Evolutionary conservation across 1,140 invertebrate species (phyloP).

Genomic region (Diprion similis): DNA sequence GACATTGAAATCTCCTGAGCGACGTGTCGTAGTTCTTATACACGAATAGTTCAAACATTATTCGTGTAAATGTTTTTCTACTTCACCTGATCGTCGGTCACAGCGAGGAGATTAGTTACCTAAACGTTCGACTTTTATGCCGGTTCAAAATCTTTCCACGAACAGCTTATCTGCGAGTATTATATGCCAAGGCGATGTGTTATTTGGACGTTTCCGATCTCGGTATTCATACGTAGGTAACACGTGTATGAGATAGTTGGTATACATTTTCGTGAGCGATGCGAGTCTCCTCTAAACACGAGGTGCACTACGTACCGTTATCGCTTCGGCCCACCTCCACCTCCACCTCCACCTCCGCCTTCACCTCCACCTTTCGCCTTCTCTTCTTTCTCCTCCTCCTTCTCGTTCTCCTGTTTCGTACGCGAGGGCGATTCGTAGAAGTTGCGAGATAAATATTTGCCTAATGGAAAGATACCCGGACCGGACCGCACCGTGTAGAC

Average conservation of each 20-base stretch:
- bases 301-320: conserved; percentile 4
- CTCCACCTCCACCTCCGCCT: too few species aligned
- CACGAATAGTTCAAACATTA: neutral
- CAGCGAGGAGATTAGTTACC: neutral
- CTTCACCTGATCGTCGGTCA: neutral
- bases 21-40: neutral
- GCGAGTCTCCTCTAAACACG: neutral
- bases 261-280: neutral
- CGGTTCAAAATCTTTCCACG: conserved; percentile 5
- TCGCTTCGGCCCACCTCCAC: too few species aligned
- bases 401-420: too few species aligned
- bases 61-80: neutral
- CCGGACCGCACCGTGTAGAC: neutral
- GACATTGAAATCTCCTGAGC: too few species aligned
- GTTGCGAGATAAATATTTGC: neutral
- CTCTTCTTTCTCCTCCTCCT: too few species aligned
- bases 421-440: too few species aligned
- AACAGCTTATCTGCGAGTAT: neutral
- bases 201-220: neutral
- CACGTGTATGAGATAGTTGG: neutral
- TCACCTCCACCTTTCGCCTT: too few species aligned
- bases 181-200: neutral
- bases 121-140: neutral
- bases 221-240: neutral
- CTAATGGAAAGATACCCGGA: neutral